phyloP scores from a whole-genome alignment of 2,113 vertebrate species.

The Suncus etruscus region DNA sequence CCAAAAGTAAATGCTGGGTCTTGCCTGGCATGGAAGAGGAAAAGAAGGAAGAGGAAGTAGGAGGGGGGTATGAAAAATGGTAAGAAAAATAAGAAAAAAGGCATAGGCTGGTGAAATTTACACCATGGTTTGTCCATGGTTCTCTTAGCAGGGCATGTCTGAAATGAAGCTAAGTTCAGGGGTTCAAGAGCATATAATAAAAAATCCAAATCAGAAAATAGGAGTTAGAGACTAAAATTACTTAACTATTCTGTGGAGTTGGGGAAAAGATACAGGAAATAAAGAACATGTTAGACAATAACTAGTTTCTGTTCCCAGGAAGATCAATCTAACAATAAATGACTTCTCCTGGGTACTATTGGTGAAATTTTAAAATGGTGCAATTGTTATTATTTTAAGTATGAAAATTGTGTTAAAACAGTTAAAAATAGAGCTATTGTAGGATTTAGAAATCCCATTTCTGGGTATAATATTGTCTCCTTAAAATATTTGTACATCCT shows the following conservation, averaged over 20 bases:
- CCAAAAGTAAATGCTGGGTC: too few species aligned
- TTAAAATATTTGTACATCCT: background rate
- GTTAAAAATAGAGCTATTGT: background rate
- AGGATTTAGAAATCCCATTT: background rate
- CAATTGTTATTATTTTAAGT: background rate
- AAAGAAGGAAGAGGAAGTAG: too few species aligned
- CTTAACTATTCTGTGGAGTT: background rate
- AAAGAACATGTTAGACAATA: background rate
- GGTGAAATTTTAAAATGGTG: background rate
- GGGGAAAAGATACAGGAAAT: background rate
- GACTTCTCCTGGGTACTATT: background rate
- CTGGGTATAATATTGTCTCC: background rate
- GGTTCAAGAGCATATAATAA: background rate
- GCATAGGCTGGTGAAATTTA: background rate
- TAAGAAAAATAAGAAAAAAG: background rate
- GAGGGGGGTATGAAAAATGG: too few species aligned
- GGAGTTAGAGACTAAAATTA: background rate
- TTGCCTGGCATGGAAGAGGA: too few species aligned
- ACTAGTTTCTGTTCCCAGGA: background rate
- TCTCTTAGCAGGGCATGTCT: background rate
- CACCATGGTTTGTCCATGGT: background rate
- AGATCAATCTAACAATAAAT: background rate
- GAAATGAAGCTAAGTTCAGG: conserved; percentile 26
- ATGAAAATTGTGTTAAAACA: background rate
- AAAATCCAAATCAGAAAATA: background rate